A percentile compares a stretch with the other conserved stretches of the same genome.
These are phyloP conservation scores for Brachyhypopomus gauderio DNA, from an alignment of 2,113 vertebrate species.

Conservation along the genomic window DNA sequence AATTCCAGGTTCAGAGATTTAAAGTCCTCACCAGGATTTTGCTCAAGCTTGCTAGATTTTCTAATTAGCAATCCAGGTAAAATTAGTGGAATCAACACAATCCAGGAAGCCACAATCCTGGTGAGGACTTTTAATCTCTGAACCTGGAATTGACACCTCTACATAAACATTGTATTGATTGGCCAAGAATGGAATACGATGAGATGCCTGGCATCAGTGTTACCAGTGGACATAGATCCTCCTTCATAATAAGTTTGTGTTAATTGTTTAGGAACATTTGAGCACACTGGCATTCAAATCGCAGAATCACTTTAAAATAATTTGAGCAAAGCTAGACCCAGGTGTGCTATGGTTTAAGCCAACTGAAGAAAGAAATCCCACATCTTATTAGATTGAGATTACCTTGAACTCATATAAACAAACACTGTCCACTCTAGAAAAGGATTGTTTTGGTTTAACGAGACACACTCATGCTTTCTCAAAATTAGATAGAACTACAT, in stretches of 20 bases:
- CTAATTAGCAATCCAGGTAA: no score
- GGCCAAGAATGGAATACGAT: neutral
- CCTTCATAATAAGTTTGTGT: neutral
- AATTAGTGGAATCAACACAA: no score
- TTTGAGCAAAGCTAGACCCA: neutral
- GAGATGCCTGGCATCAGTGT: neutral
- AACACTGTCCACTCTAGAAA: neutral
- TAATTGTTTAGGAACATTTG: conserved; percentile 12
- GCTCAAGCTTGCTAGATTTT: no score
- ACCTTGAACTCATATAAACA: neutral
- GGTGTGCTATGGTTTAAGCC: neutral
- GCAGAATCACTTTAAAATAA: neutral
- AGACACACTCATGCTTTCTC: conserved; percentile 4
- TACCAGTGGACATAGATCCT: neutral
- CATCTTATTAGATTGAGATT: neutral
- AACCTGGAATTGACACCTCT: no score
- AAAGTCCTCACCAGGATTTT: no score
- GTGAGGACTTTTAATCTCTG: no score
- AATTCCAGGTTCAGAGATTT: no score
- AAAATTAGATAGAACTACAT: conserved; percentile 24
- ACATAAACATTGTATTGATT: neutral
- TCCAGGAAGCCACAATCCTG: no score
- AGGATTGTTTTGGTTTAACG: neutral
- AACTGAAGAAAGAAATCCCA: neutral
- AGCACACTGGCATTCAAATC: conserved; percentile 1